These are phyloP conservation scores for Xenus cinereus DNA, from an alignment of 2,113 vertebrate species.

Conservation along the genomic window DNA sequence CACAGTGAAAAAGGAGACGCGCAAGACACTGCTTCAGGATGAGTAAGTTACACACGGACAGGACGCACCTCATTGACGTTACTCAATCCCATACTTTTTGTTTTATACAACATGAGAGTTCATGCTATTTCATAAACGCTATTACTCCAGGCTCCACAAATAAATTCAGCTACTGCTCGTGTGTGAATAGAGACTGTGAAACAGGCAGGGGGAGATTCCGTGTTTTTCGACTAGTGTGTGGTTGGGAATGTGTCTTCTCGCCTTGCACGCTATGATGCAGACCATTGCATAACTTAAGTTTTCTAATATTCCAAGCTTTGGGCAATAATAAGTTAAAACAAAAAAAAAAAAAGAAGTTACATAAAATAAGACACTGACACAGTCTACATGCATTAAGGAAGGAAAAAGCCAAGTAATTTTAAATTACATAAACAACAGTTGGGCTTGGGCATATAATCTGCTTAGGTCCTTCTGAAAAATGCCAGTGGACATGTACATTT, in stretches of 20 bases:
- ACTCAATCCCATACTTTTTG: not conserved
- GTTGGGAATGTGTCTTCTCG: conserved; percentile 65
- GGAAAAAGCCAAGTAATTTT: not conserved
- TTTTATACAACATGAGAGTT: not conserved
- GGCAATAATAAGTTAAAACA: not conserved
- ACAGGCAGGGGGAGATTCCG: conserved; percentile 72
- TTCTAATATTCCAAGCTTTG: not conserved
- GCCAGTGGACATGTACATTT: not conserved
- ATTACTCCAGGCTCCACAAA: conserved; percentile 71
- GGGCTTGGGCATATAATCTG: not conserved
- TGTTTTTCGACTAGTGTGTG: conserved; percentile 41
- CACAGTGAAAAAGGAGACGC: not conserved
- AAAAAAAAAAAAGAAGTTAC: not conserved
- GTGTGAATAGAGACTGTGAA: conserved; percentile 69
- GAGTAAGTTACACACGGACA: not conserved
- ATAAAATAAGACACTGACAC: not conserved
- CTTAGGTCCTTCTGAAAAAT: not conserved
- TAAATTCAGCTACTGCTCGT: conserved; percentile 37
- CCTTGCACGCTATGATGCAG: conserved; percentile 52
- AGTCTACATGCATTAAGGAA: not conserved
- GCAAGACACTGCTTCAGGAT: not conserved
- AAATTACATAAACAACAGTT: not conserved
- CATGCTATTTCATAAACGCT: conserved; percentile 1
- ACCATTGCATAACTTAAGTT: not conserved
- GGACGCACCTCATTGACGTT: not conserved